Evolutionary conservation across 2,797 vertebrate species (phyloP), one percentile per base, ranked within the genome.

Genomic region (Lemur catta): DNA sequence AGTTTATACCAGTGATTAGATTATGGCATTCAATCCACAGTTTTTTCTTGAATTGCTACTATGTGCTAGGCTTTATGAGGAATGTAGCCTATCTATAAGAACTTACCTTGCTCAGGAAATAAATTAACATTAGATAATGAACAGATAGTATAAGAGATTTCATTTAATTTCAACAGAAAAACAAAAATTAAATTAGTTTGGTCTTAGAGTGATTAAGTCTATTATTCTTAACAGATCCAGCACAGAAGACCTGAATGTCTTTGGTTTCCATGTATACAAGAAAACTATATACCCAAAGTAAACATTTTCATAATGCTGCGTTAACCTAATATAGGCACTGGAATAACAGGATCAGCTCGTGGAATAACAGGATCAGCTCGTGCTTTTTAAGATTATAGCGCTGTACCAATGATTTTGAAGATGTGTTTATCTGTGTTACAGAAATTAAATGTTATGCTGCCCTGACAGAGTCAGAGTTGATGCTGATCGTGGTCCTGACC

Each of bases 151-250:
- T 57, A 80, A 65, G 50, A 86, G 57, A 92, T 90, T 89, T 86
- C 91, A 81, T 89, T 96, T 94, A 89, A 87, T 96, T 92, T 93
- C 69, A 97, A 26, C 41, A 91, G 55, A 87, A 94, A 94, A 95
- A 59, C 46, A 93, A 65, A 93, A 94, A 89, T 95, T 69, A 91
- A 50, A 67, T 96, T 92, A 79, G n/a, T 82, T 80, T 91, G 52
- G 18, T 84, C 67, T 57, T 69, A 65, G 4, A 6, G 59, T 88
- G 84, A 94, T 97, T 91, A 88, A 84, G 57, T 75, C 55, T 79
- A 7, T 93, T 96, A 89, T 87, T 93, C 57, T 97, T 94, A 94
- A 91, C 94, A 95, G 71, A 91, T 93, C 9, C 18, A 84, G 35
- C 71, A 81, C 67, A 94, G 67, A 82, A 41, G 41, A 48, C 52